These are phyloP conservation scores for Drosophila kambysellisi DNA, from an alignment of 2,888 invertebrate species.

Conservation along the genomic window DNA sequence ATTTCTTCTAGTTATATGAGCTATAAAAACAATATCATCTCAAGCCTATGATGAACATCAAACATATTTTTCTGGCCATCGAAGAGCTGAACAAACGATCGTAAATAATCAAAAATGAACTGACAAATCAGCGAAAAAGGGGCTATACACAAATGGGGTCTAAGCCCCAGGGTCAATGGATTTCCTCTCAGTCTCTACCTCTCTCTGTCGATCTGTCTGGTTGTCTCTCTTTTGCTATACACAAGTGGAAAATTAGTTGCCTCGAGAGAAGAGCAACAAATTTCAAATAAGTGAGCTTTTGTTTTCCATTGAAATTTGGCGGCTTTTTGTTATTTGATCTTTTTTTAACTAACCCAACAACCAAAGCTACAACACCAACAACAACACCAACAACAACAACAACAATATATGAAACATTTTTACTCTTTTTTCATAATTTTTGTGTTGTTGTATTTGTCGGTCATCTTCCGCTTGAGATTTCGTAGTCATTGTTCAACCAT, in stretches of 20 bases:
- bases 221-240: constrained; percentile 4
- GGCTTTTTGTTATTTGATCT: constrained; percentile 80
- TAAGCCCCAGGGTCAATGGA: constrained; percentile 38
- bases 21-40: constrained; percentile 39
- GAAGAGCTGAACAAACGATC: constrained; percentile 57
- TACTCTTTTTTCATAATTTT: constrained; percentile 64
- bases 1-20: constrained; percentile 32
- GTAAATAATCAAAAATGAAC: constrained; percentile 71
- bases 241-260: constrained; percentile 78
- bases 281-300: constrained; percentile 77
- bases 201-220: not conserved
- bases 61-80: constrained; percentile 49
- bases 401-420: constrained; percentile 55
- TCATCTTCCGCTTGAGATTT: constrained; percentile 72
- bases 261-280: constrained; percentile 45
- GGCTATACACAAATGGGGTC: constrained; percentile 25
- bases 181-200: constrained; percentile 8
- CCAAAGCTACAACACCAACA: constrained; percentile 14
- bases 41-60: constrained; percentile 53
- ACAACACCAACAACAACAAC: constrained; percentile 27
- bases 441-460: constrained; percentile 41
- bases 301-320: constrained; percentile 81
- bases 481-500: constrained; percentile 67
- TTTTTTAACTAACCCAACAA: constrained; percentile 64
- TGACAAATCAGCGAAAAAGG: constrained; percentile 64